Evolutionary conservation across 2,888 invertebrate species (phyloP).

Genomic region (Loripinus fragilis): DNA sequence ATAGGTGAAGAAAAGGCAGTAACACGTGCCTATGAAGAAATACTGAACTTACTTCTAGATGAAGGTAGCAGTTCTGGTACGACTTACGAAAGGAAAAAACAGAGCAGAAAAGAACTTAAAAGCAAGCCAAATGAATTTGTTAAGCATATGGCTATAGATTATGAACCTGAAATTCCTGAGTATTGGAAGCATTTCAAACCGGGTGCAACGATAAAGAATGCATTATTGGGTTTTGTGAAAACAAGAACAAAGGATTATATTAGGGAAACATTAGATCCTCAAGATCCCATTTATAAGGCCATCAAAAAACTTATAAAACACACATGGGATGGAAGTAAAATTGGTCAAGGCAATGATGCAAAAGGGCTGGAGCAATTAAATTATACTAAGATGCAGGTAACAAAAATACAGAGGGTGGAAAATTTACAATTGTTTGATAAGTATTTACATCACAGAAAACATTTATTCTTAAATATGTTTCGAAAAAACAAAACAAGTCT

Average conservation of each 20-base stretch:
- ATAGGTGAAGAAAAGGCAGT: constrained; percentile 39
- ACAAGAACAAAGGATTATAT: constrained; percentile 19
- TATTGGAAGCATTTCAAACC: constrained; percentile 50
- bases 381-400: constrained; percentile 49
- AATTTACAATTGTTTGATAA: constrained; percentile 62
- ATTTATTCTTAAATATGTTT: constrained; percentile 41
- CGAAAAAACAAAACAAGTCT: constrained; percentile 13
- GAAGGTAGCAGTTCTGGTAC: background rate
- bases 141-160: constrained; percentile 41
- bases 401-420: constrained; percentile 69
- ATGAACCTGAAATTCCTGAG: constrained; percentile 34
- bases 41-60: constrained; percentile 32
- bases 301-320: constrained; percentile 58
- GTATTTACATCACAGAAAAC: constrained; percentile 55
- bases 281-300: constrained; percentile 38
- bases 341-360: constrained; percentile 71
- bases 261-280: constrained; percentile 19
- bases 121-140: constrained; percentile 50
- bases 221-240: background rate
- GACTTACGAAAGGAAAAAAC: background rate
- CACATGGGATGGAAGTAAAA: constrained; percentile 50
- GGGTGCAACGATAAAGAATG: background rate
- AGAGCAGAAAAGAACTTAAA: constrained; percentile 5
- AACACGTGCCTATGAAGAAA: constrained; percentile 10
- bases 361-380: constrained; percentile 28